A percentile compares a stretch with the other conserved stretches of the same genome.
Conservation (phyloP, 2,888 invertebrate genomes). For the Caenorhabditis sp. region DNA sequence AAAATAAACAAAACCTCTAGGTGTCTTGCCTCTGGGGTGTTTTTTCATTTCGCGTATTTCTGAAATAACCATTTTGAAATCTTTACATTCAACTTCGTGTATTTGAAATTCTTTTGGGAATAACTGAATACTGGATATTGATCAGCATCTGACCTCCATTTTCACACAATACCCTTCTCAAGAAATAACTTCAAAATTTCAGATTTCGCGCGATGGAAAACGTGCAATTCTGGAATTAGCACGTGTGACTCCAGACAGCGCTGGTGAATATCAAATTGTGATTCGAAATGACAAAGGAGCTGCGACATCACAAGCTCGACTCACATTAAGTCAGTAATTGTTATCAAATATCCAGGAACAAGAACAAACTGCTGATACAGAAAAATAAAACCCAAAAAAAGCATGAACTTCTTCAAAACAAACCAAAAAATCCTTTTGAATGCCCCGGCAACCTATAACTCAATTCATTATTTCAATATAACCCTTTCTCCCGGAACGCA, state of each 20-base stretch:
- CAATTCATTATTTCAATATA: neutral
- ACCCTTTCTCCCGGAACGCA: neutral
- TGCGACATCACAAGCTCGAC: conserved; percentile 66
- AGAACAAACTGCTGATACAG: conserved; percentile 4
- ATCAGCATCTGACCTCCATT: too few species aligned
- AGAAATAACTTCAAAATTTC: conserved; percentile 20
- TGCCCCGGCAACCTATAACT: neutral
- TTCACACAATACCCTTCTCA: too few species aligned
- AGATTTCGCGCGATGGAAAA: conserved; percentile 65
- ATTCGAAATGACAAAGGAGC: conserved; percentile 67
- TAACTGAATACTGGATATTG: too few species aligned
- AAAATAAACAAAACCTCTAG: too few species aligned
- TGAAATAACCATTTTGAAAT: too few species aligned
- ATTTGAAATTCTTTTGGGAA: too few species aligned
- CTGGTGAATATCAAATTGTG: conserved; percentile 65
- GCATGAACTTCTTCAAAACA: neutral
- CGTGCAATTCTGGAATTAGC: conserved; percentile 64
- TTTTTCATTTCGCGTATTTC: too few species aligned
- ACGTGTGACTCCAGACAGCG: conserved; percentile 60
- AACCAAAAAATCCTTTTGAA: conserved; percentile 1
- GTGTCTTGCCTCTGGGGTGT: too few species aligned
- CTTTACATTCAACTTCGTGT: too few species aligned
- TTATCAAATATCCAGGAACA: neutral
- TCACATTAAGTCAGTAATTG: conserved; percentile 58
- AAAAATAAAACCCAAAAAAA: neutral